phyloP scores from a whole-genome alignment of 2,113 vertebrate species.

The Hemiprocne comata region DNA sequence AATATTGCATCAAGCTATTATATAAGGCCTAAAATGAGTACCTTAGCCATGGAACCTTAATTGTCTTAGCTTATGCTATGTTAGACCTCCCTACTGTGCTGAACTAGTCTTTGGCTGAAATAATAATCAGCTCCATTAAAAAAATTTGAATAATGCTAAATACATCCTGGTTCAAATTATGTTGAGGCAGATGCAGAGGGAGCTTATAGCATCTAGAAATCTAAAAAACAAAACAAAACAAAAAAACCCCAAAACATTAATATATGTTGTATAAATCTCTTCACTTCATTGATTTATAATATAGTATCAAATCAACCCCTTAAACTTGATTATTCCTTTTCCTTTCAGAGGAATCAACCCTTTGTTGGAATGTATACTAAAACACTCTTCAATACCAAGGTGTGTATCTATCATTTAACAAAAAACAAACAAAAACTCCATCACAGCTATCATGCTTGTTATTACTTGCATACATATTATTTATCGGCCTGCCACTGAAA shows the following conservation, averaged over 20 bases:
- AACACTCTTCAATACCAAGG: background rate
- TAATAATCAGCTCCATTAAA: background rate
- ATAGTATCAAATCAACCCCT: background rate
- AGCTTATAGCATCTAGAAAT: background rate
- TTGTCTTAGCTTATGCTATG: background rate
- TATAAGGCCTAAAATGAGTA: background rate
- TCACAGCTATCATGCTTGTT: background rate
- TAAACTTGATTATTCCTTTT: slow-evolving; percentile 16
- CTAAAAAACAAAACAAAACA: background rate
- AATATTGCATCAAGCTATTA: background rate
- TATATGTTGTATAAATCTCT: background rate
- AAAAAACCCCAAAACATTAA: background rate
- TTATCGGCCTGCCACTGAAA: background rate
- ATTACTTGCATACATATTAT: background rate
- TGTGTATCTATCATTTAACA: background rate
- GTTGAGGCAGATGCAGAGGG: background rate
- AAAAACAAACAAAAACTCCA: too few relatives aligned
- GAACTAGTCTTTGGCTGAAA: background rate
- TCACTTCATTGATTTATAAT: background rate
- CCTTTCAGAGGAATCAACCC: background rate
- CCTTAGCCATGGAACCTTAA: background rate
- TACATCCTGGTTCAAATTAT: background rate
- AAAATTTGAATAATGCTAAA: background rate
- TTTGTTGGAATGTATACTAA: background rate
- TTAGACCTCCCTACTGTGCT: background rate